Base-by-base conservation (phyloP, 2,113 vertebrate genomes). In the Perca flavescens region DNA sequence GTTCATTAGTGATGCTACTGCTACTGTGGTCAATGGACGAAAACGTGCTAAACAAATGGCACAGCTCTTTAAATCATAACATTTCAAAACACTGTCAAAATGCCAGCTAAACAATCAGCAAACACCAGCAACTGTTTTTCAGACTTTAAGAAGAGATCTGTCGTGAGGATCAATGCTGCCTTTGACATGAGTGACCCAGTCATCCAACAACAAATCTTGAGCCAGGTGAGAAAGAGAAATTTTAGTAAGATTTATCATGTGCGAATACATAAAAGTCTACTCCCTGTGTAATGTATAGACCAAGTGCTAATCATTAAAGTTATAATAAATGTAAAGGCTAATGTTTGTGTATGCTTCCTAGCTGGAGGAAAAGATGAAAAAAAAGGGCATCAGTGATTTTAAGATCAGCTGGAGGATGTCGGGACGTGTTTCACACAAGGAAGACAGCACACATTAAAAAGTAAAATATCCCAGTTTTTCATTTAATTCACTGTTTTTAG, bases 131-230 rank as follows among this genome's bases (percentile, higher is more conserved):
- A 13, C 19, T 13, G 3, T 60, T 76, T 85, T 85, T 46, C 63
- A 85, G 83, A 53, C 16, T 66, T 2, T 17, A 36, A 47, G 21
- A 81, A 50, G 16, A 77, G 2, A n/a, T 14, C n/a, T 57, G 10
- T 57, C 13, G 10, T 60, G 15, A 77, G 8, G 31, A 77, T 86
- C 54, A 36, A 8, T 1, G 9, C 67, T 14, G 6, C 62, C 25
- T 12, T 49, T 50, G 61, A 86, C 68, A 34, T 68, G 67, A 73
- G 67, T 19, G 54, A 81, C 50, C 60, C 49, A 3, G 10, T 4
- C 21, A 21, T 77, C 49, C 79, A 68, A 15, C 78, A 86, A 28
- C 79, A 77, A 22, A 34, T 86, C 60, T 8, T 63, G 19, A 64
- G 28, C 2, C 52, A 77, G 74, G 84, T 86, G 62, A 74, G 72